Evolutionary conservation across 2,113 vertebrate genomes (phyloP).

Genomic region (Jacana jacana): DNA sequence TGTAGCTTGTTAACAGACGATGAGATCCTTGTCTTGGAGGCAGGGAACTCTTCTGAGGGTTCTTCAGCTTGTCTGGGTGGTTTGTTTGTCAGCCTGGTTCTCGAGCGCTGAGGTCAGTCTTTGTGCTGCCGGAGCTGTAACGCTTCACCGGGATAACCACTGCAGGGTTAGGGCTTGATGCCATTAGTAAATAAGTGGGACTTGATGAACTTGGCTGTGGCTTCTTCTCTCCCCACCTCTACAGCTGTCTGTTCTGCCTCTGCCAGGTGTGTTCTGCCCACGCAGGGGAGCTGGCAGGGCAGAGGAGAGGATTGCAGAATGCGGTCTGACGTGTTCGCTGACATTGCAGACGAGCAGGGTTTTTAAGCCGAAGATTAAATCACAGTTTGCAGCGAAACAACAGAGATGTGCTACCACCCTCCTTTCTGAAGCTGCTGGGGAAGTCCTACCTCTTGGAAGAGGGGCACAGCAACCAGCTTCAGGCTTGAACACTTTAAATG

Average conservation of each 20-base stretch:
- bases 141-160: background rate
- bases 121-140: background rate
- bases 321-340: slow-evolving; percentile 32
- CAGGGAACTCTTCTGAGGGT: background rate
- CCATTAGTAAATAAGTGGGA: background rate
- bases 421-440: background rate
- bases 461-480: background rate
- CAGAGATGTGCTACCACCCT: background rate
- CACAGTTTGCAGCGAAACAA: background rate
- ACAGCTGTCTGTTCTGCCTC: slow-evolving; percentile 1
- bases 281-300: slow-evolving; percentile 6
- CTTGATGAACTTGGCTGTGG: background rate
- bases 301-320: background rate
- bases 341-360: background rate
- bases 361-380: background rate
- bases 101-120: background rate
- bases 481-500: background rate
- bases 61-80: background rate
- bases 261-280: slow-evolving; percentile 41
- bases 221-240: background rate
- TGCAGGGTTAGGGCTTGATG: background rate
- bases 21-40: background rate
- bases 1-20: background rate
- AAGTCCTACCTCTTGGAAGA: background rate
- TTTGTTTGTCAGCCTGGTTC: background rate